Evolutionary conservation across 2,888 invertebrate species (phyloP).

Genomic region (Muschampia plurimacula): DNA sequence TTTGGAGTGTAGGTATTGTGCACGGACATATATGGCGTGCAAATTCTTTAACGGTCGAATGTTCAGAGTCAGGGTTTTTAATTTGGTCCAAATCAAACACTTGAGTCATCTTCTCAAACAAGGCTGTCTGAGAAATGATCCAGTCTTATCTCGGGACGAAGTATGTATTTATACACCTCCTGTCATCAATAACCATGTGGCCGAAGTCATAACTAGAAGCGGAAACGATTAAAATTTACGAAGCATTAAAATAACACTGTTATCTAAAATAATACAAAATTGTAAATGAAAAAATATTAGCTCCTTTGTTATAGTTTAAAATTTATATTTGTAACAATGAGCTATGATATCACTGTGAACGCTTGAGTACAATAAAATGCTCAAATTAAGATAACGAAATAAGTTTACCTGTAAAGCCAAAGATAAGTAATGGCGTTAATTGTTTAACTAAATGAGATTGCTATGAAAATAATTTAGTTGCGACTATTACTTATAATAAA

Average conservation of each 20-base stretch:
- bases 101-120: slow-evolving; percentile 42
- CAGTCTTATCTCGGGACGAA: slow-evolving; percentile 32
- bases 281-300: neutral
- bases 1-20: slow-evolving; percentile 59
- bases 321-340: neutral
- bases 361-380: neutral
- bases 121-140: slow-evolving; percentile 42
- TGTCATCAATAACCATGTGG: slow-evolving; percentile 31
- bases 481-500: too few relatives aligned
- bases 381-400: slow-evolving; percentile 5
- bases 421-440: neutral
- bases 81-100: slow-evolving; percentile 44
- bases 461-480: too few relatives aligned
- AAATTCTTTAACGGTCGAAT: slow-evolving; percentile 56
- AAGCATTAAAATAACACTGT: neutral
- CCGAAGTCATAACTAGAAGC: slow-evolving; percentile 12
- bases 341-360: slow-evolving; percentile 1
- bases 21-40: slow-evolving; percentile 67
- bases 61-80: slow-evolving; percentile 48
- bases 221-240: slow-evolving; percentile 18
- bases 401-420: neutral
- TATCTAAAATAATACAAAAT: slow-evolving; percentile 1
- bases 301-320: neutral
- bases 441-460: neutral
- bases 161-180: slow-evolving; percentile 31